Conservation (phyloP, 2,113 vertebrate genomes). For the Rhinolophus sinicus region DNA sequence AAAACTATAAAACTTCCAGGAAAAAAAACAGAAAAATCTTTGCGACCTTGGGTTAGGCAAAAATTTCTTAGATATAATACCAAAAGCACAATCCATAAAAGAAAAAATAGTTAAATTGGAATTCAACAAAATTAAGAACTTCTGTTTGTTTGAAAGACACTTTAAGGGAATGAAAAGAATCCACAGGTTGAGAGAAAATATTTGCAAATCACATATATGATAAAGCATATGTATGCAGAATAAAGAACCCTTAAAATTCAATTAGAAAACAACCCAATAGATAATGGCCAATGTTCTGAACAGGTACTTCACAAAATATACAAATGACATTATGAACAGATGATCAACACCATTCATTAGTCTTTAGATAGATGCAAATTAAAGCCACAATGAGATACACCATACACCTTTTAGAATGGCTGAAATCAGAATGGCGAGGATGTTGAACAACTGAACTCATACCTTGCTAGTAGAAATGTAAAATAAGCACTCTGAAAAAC, state of each 20-base stretch:
- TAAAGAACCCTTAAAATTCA: not conserved
- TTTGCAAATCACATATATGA: not conserved
- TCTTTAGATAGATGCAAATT: constrained; percentile 38
- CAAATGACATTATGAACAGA: not conserved
- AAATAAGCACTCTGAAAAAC: not conserved
- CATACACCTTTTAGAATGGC: not conserved
- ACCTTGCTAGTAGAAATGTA: not conserved
- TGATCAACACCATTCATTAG: not conserved
- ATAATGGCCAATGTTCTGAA: not conserved
- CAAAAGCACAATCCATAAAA: not conserved
- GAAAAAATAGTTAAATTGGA: not conserved
- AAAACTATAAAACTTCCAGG: not conserved
- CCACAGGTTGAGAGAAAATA: not conserved
- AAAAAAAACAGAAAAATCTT: not conserved
- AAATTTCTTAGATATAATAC: not conserved
- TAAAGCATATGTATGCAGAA: not conserved
- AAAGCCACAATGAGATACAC: not conserved
- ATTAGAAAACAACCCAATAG: not conserved
- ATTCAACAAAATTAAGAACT: not conserved
- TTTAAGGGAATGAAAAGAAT: not conserved
- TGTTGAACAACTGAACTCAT: not conserved
- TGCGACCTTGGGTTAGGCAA: not conserved
- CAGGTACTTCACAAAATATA: not conserved
- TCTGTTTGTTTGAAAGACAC: not conserved
- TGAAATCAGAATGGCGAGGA: not conserved